These are phyloP conservation scores for Trypoxylus dichotomus DNA, from an alignment of 1,140 invertebrate genomes.

Conservation along the genomic window DNA sequence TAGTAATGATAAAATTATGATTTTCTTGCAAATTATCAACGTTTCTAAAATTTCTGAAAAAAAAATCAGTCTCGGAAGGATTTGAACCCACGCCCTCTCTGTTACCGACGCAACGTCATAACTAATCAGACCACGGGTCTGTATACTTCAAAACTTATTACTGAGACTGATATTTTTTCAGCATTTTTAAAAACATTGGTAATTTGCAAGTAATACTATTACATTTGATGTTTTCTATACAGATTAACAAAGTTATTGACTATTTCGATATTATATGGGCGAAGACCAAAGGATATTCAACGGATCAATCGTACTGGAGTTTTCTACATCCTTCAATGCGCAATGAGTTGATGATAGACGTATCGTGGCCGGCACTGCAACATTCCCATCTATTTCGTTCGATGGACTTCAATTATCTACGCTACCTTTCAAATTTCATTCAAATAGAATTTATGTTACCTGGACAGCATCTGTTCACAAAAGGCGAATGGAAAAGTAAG, in stretches of 20 bases:
- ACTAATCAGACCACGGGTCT: too few species aligned
- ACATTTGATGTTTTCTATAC: too few species aligned
- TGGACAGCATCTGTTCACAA: constrained; percentile 32
- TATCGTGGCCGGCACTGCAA: constrained; percentile 24
- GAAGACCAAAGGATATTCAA: background rate
- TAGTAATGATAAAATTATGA: too few species aligned
- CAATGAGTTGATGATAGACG: constrained; percentile 26
- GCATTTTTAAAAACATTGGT: too few species aligned
- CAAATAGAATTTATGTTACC: constrained; percentile 34
- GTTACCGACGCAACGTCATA: too few species aligned
- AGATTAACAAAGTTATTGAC: background rate
- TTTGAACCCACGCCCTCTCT: too few species aligned
- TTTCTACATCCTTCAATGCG: background rate
- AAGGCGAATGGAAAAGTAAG: constrained; percentile 33
- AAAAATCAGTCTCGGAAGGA: too few species aligned
- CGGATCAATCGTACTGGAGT: background rate
- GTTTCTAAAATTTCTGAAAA: too few species aligned
- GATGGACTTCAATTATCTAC: constrained; percentile 27
- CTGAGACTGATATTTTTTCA: too few species aligned
- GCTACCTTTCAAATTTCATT: constrained; percentile 33
- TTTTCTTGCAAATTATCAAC: too few species aligned
- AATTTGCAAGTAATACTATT: too few species aligned
- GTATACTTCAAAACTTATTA: too few species aligned
- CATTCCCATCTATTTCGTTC: constrained; percentile 33
- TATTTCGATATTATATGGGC: background rate